A percentile compares a stretch with the other conserved stretches of the same genome.
Evolutionary conservation across 2,888 invertebrate genomes (phyloP).

Genomic region (Nomada lathburiana): DNA sequence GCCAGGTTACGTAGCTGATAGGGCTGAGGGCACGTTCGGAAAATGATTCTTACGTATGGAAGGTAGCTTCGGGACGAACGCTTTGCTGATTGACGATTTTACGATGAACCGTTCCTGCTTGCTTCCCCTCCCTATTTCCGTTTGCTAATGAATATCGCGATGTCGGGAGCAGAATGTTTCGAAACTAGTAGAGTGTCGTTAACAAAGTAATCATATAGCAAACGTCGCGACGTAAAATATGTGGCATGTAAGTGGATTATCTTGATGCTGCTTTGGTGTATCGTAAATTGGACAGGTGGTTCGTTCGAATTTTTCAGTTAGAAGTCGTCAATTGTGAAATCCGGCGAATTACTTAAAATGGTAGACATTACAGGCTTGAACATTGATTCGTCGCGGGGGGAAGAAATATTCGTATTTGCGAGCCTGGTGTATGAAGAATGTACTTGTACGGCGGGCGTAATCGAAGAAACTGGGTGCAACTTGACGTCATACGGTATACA

Average conservation of each 20-base stretch:
- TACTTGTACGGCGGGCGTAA: not conserved
- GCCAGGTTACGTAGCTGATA: not conserved
- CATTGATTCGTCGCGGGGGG: not conserved
- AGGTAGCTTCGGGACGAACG: not conserved
- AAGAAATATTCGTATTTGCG: conserved; percentile 1
- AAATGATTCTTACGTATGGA: not conserved
- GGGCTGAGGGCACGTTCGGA: not conserved
- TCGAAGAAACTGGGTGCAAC: conserved; percentile 17
- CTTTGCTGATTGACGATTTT: not conserved
- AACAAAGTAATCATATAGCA: no score
- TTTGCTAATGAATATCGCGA: not conserved
- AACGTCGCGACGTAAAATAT: no score
- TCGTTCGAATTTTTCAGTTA: no score
- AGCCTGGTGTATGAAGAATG: not conserved
- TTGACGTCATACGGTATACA: conserved; percentile 43
- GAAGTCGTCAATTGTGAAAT: no score
- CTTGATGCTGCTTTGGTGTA: no score
- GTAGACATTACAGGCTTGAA: not conserved
- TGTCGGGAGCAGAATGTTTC: no score
- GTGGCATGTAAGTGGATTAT: no score
- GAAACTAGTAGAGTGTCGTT: no score
- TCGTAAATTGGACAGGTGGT: no score
- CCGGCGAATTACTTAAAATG: no score
- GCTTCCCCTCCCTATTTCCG: not conserved
- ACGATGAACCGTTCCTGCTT: not conserved